Percentiles rank a stretch among this genome's conserved stretches.
Evolutionary conservation across 1,140 invertebrate genomes (phyloP).

Genomic region (Eubasilissa regina): DNA sequence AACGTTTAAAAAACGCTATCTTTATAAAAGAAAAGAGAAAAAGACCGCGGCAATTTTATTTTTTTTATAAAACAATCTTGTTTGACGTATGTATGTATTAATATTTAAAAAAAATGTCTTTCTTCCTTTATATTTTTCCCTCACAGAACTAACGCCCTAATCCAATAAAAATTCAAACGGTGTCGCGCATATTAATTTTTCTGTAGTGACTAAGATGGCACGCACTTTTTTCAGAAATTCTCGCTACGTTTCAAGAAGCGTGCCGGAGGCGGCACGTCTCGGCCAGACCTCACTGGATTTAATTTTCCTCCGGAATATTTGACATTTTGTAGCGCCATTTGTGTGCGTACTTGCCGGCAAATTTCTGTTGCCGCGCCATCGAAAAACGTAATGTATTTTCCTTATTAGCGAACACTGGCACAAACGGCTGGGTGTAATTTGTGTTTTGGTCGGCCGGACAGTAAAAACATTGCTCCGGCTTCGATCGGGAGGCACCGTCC

Average conservation of each 20-base stretch:
- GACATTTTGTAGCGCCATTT: conserved; percentile 34
- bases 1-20: too few relatives aligned
- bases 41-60: not conserved
- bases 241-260: not conserved
- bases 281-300: not conserved
- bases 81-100: not conserved
- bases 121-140: too few relatives aligned
- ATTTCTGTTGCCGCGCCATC: conserved; percentile 34
- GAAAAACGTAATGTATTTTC: conserved; percentile 16
- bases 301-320: not conserved
- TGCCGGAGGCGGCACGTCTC: not conserved
- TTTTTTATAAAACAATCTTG: not conserved
- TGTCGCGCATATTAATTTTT: too few relatives aligned
- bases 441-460: conserved; percentile 31
- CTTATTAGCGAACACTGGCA: conserved; percentile 17
- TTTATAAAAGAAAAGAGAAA: not conserved
- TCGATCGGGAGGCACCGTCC: not conserved
- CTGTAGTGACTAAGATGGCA: too few relatives aligned
- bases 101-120: not conserved
- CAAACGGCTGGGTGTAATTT: not conserved
- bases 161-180: too few relatives aligned
- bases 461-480: conserved; percentile 36
- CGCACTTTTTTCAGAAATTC: not conserved
- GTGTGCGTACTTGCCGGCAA: conserved; percentile 36
- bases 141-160: too few relatives aligned